Base-by-base conservation (phyloP, 2,113 vertebrate genomes). In the Syrrhaptes paradoxus region DNA sequence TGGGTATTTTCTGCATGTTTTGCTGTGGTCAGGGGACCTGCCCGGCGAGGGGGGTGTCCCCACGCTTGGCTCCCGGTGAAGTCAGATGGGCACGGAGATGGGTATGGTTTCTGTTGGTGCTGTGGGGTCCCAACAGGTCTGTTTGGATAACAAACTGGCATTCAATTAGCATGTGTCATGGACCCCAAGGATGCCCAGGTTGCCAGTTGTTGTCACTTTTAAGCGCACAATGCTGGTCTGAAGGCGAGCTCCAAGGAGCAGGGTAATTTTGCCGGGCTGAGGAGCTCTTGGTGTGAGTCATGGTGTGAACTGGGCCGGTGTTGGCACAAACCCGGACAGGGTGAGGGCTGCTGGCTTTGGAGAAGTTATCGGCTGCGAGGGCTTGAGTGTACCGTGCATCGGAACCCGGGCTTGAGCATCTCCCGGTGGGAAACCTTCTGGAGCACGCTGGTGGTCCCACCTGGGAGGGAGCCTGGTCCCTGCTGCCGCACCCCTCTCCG, bases 121-220 rank as follows among this genome's bases (percentile, higher is more conserved):
- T 13, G 74, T 1, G 2, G 13, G 43, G 38, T 51, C 85, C 85
- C 84, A 7, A 17, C 22, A 85, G 84, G 48, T 94, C 79, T 61
- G 70, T 83, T 75, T 80, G 73, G 85, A 54, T 89, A 95, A 94
- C 67, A 57, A 95, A 63, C 59, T 55, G 72, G 26, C 45, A 32
- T 89, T 96, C 95, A 83, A 88, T 86, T 93, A 85, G 52, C 51
- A 21, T 1, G 38, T 8, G 19, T 74, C 91, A 65, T 59, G 87
- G 51, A 74, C 80, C 72, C 77, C 73, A 51, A 72, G 89, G 83
- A 96, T 95, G 63, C 12, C n/a, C 67, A 57, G 43, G 51, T 49
- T 71, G 67, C 67, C 45, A 72, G 66, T 3, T 11, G 66, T 48
- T 71, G 3, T 3, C 2, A 4, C 71, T 45, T 63, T 57, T 49